phyloP scores from a whole-genome alignment of 2,797 vertebrate genomes.

The Benthosema pterotum region DNA sequence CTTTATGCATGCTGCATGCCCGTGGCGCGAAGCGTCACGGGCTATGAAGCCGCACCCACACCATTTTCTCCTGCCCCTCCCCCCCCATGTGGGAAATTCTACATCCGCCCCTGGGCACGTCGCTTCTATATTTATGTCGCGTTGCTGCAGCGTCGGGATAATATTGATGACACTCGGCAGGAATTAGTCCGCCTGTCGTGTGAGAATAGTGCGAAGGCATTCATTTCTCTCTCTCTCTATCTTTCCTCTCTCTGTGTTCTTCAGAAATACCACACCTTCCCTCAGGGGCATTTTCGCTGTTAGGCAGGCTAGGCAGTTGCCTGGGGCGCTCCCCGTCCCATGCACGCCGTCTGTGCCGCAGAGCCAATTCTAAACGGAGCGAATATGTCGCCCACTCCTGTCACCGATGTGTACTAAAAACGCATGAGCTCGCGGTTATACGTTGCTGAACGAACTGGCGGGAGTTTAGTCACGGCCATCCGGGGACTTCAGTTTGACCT shows the following conservation, averaged over 20 bases:
- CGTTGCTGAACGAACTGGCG: conserved; percentile 48
- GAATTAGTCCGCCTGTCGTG: conserved; percentile 74
- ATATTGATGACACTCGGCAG: conserved; percentile 76
- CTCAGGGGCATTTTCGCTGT: no score
- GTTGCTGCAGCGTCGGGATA: conserved; percentile 67
- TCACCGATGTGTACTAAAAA: conserved; percentile 42
- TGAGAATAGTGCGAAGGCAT: conserved; percentile 57
- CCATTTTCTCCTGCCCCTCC: no score
- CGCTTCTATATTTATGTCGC: conserved; percentile 71
- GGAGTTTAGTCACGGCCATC: conserved; percentile 44
- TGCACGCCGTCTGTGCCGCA: conserved; percentile 57
- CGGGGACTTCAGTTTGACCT: conserved; percentile 44
- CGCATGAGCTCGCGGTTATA: conserved; percentile 58
- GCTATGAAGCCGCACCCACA: no score
- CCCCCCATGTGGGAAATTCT: no score
- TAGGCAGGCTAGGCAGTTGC: no score
- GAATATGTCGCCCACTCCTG: conserved; percentile 57
- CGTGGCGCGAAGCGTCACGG: no score
- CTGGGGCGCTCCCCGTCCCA: no score
- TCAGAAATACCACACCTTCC: neutral
- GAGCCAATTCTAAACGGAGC: conserved; percentile 70
- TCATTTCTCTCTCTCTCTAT: neutral
- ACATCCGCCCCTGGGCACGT: no score
- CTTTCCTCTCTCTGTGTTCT: neutral
- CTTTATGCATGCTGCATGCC: no score